Base-by-base conservation (phyloP, 2,888 invertebrate species). In the Anorthoa munda region DNA sequence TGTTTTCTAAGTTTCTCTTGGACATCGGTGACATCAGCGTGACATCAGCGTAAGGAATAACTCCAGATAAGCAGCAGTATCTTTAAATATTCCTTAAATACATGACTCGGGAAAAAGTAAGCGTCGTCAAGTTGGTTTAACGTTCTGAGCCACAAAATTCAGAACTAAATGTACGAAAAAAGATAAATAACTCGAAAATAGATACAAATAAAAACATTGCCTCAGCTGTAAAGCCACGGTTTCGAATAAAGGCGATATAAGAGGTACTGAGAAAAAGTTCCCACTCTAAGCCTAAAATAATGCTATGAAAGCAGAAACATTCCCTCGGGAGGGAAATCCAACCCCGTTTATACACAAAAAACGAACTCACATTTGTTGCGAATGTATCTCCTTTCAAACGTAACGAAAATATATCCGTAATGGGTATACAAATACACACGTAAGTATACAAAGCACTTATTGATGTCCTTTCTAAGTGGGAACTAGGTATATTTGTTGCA, bases 331-430 rank as follows among this genome's bases (percentile, higher is more conserved):
- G 68, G 72, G 72, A 75, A 81, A 87, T 82, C 73, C 80, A 69
- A 82, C 87, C 86, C 84, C 82, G 83, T 87, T 87, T 89, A 87
- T 88, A 84, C 76, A 86, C 77, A 86, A 89, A 84, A 84, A 84
- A 82, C 71, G 78, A 86, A 83, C 81, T 80, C 81, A 81, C 84
- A 84, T 84, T 82, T 84, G 80, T 82, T 85, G 81, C 75, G 84
- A 84, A 77, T 82, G 66, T 81, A 81, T 77, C 81, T 83, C 67
- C 74, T 81, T 83, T 80, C 87, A 82, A 83, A 78, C 66, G 77
- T 80, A 79, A 82, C 78, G 77, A 82, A 82, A 82, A 83, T 80
- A 79, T 79, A 80, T 81, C 79, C 72, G 70, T 84, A 81, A 78
- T 74, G 58, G 59, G 59, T 63, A 72, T 66, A 71, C 21, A 31